Percentiles rank a stretch among this genome's conserved stretches.
Evolutionary conservation across 2,797 vertebrate genomes (phyloP).

Genomic region (Rhinatrema bivittatum): DNA sequence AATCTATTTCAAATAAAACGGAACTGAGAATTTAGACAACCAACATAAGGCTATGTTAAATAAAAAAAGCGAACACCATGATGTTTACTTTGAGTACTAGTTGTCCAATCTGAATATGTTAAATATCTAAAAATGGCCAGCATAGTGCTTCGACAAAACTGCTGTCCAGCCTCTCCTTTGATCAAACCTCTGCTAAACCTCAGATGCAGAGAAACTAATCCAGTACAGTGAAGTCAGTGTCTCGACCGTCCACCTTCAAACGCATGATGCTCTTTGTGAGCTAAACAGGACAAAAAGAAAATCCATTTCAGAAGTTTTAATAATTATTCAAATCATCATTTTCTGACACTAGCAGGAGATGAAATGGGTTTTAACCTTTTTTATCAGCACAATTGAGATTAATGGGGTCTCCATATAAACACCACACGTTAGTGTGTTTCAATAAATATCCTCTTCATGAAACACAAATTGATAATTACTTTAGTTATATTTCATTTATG

Average conservation of each 20-base stretch:
- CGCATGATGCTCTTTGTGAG: conserved; percentile 89
- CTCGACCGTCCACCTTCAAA: conserved; percentile 86
- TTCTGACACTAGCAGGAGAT: too few relatives aligned
- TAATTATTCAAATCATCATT: too few relatives aligned
- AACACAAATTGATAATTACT: too few relatives aligned
- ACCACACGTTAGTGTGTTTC: too few relatives aligned
- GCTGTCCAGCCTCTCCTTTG: conserved; percentile 34
- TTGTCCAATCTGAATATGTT: conserved; percentile 21
- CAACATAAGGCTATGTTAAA: not conserved
- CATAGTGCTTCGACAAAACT: conserved; percentile 30
- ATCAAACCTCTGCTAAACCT: conserved; percentile 34
- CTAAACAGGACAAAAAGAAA: conserved; percentile 43
- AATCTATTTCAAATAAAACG: not conserved
- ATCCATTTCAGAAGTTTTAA: too few relatives aligned
- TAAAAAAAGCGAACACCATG: conserved; percentile 10
- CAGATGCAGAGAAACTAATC: conserved; percentile 15
- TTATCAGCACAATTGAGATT: too few relatives aligned
- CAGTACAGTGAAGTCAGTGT: conserved; percentile 59
- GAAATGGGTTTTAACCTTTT: too few relatives aligned
- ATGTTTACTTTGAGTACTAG: conserved; percentile 25
- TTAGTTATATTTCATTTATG: too few relatives aligned
- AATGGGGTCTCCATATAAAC: too few relatives aligned
- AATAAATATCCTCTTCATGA: too few relatives aligned
- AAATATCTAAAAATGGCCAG: conserved; percentile 27
- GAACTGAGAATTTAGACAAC: conserved; percentile 16